Percentiles rank a stretch among this genome's conserved stretches.
phyloP scores from a whole-genome alignment of 2,888 invertebrate genomes.

The Andrena minutula region DNA sequence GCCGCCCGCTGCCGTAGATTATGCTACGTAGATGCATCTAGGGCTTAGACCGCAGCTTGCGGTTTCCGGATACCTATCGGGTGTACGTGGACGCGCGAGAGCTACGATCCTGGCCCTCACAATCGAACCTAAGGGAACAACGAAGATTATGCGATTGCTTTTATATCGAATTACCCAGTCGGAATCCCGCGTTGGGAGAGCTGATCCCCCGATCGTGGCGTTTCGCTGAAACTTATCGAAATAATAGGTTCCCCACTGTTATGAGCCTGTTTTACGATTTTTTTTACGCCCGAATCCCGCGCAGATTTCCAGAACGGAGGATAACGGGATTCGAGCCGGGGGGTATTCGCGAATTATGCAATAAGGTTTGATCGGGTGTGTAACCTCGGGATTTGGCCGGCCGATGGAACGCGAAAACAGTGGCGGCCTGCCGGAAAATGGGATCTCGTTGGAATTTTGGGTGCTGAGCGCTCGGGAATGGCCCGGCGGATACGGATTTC shows the following conservation, averaged over 20 bases:
- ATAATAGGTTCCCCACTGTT: neutral
- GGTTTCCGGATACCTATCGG: slow-evolving; percentile 69
- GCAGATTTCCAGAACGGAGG: neutral
- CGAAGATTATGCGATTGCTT: slow-evolving; percentile 36
- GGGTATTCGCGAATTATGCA: slow-evolving; percentile 46
- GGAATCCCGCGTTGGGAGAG: neutral
- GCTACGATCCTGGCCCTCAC: slow-evolving; percentile 24
- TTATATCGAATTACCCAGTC: neutral
- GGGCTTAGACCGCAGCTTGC: slow-evolving; percentile 81
- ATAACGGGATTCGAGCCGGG: slow-evolving; percentile 18
- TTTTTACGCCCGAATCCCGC: neutral
- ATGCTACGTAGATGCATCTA: slow-evolving; percentile 76
- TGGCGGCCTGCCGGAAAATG: slow-evolving; percentile 2
- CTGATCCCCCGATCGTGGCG: neutral
- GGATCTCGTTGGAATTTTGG: slow-evolving; percentile 42
- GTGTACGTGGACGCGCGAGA: slow-evolving; percentile 39
- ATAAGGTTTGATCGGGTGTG: slow-evolving; percentile 36
- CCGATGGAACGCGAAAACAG: slow-evolving; percentile 13
- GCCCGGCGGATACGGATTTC: slow-evolving; percentile 33
- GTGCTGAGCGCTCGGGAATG: slow-evolving; percentile 16
- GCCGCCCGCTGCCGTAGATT: slow-evolving; percentile 69
- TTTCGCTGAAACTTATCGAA: slow-evolving; percentile 1
- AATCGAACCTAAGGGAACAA: slow-evolving; percentile 48
- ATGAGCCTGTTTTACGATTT: neutral
- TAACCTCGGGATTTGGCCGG: slow-evolving; percentile 39